Base-by-base conservation (phyloP, 2,888 invertebrate species). In the Drosophila demipolita region DNA sequence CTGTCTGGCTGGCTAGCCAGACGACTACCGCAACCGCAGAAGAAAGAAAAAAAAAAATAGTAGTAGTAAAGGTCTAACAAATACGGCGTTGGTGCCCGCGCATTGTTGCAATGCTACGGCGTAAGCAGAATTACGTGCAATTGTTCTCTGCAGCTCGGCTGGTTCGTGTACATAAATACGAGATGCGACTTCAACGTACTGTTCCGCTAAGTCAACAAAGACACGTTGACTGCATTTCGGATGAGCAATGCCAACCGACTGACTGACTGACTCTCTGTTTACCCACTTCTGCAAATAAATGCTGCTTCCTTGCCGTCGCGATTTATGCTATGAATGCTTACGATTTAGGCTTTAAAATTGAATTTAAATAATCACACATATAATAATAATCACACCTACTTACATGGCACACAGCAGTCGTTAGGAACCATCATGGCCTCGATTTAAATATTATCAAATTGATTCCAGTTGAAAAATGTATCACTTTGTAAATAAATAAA, bases 121-220 rank as follows among this genome's bases (percentile, higher is more conserved):
- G 91, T 89, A 85, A 85, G 88, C 89, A 89, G 82, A 90, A 90
- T 86, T 91, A 90, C 90, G 90, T 91, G 91, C 91, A 83, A 87
- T 91, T 91, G 91, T 90, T 90, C 88, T 86, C 84, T 82, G 87
- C 87, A 86, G 74, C 83, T 83, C 71, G 68, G 76, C 78, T 78
- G 89, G 89, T 80, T 82, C 91, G 90, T 91, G 86, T 87, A 91
- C 90, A 91, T 89, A 90, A 90, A 89, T 86, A 83, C 87, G 81
- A 82, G 68, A 61, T 71, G 73, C 61, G 70, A 50, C 63, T 61
- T 20, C 73, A 62, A 70, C 67, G 63, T 75, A 63, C 74, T 75
- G 63, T 73, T 73, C 60, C 82, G 79, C 71, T 76, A 76, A 65
- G 82, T 87, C 82, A 87, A 88, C 87, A 87, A 80, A 73, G 87